phyloP scores from a whole-genome alignment of 2,888 invertebrate genomes.

The Pseudoips prasinana region DNA sequence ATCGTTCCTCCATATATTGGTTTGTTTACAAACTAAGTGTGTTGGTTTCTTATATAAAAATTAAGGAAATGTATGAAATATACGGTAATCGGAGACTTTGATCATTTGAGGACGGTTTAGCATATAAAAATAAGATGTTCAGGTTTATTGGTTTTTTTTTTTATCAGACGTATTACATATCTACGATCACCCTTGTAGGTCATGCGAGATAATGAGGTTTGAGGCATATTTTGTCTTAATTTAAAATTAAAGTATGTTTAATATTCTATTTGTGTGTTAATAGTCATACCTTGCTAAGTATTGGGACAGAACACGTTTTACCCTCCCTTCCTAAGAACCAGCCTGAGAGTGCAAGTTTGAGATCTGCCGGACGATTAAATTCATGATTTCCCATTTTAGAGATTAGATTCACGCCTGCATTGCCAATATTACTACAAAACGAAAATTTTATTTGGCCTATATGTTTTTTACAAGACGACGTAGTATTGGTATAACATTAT shows the following conservation, averaged over 20 bases:
- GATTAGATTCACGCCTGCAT: too few relatives aligned
- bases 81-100: slow-evolving; percentile 2
- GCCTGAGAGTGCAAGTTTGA: too few relatives aligned
- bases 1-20: slow-evolving; percentile 9
- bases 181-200: slow-evolving; percentile 5
- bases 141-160: slow-evolving; percentile 2
- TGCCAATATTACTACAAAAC: too few relatives aligned
- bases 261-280: slow-evolving; percentile 7
- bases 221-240: slow-evolving; percentile 6
- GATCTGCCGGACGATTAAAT: too few relatives aligned
- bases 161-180: slow-evolving; percentile 2
- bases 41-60: slow-evolving; percentile 5
- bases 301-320: slow-evolving; percentile 3
- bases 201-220: slow-evolving; percentile 10
- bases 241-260: slow-evolving; percentile 5
- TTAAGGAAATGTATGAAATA: slow-evolving; percentile 4
- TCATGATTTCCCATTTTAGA: too few relatives aligned
- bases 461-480: too few relatives aligned
- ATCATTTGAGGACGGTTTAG: slow-evolving; percentile 3
- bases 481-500: too few relatives aligned
- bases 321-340: slow-evolving; percentile 5
- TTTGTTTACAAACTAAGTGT: slow-evolving; percentile 5
- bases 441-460: too few relatives aligned
- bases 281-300: slow-evolving; percentile 7
- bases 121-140: slow-evolving; percentile 6